A percentile compares a stretch with the other conserved stretches of the same genome.
Conservation (phyloP, 1,140 invertebrate species). For the Armadillidium nasatum region DNA sequence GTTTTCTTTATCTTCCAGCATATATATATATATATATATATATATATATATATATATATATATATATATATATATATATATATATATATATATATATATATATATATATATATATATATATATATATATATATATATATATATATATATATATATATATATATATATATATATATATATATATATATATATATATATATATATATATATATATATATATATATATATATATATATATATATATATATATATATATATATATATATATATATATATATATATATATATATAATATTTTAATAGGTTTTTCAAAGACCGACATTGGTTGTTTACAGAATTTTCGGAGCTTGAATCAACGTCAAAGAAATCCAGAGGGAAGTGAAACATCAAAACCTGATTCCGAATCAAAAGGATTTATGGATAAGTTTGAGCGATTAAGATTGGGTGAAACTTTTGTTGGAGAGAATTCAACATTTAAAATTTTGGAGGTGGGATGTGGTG, state of each 20-base stretch:
- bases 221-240: no score
- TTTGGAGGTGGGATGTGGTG: slow-evolving; percentile 90
- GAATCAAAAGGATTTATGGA: no score
- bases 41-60: slow-evolving; percentile 6
- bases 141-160: slow-evolving; percentile 9
- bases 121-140: slow-evolving; percentile 2
- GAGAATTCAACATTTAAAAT: slow-evolving; percentile 55
- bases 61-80: slow-evolving; percentile 11
- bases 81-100: slow-evolving; percentile 11
- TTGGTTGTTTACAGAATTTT: slow-evolving; percentile 97
- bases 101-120: slow-evolving; percentile 11
- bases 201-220: not conserved
- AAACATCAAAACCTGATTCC: no score
- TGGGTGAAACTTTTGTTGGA: slow-evolving; percentile 40
- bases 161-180: slow-evolving; percentile 11
- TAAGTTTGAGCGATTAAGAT: no score
- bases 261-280: no score
- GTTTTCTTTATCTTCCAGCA: no score
- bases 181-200: slow-evolving; percentile 11
- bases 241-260: no score
- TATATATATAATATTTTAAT: slow-evolving; percentile 46
- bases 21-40: slow-evolving; percentile 15
- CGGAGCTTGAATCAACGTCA: slow-evolving; percentile 67
- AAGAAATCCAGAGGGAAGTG: no score
- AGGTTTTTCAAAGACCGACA: slow-evolving; percentile 98